These are phyloP conservation scores for Palythoa grandiflora DNA, from an alignment of 92 coral and sea anemone genomes.

Conservation along the genomic window DNA sequence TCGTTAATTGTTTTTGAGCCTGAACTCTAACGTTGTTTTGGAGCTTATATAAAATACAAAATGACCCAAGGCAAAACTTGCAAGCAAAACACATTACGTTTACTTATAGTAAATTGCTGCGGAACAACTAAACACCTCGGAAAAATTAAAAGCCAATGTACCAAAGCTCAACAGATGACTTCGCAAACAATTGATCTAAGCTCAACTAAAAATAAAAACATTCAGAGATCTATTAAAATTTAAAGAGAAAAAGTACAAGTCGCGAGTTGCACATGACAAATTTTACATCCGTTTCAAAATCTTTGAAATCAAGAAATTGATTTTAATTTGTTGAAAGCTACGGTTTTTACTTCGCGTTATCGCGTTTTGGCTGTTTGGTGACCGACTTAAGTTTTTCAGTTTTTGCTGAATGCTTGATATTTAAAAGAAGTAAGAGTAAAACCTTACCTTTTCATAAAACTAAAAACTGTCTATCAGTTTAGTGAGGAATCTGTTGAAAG, in stretches of 20 bases:
- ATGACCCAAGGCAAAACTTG: slow-evolving; percentile 5
- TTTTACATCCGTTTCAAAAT: background rate
- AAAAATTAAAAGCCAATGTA: background rate
- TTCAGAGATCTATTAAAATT: background rate
- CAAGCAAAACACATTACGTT: slow-evolving; percentile 4
- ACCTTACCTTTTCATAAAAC: background rate
- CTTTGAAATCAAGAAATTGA: background rate
- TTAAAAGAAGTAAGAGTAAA: background rate
- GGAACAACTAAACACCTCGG: slow-evolving; percentile 9
- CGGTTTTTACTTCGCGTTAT: background rate
- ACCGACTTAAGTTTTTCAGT: background rate
- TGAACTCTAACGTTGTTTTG: background rate
- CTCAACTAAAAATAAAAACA: background rate
- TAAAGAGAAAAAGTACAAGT: background rate
- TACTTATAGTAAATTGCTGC: slow-evolving; percentile 21
- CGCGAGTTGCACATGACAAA: background rate
- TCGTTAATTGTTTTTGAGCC: background rate
- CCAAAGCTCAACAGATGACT: background rate
- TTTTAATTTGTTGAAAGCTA: background rate
- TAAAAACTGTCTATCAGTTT: background rate
- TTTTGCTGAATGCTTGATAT: background rate
- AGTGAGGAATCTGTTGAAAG: background rate
- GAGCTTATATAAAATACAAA: slow-evolving; percentile 2
- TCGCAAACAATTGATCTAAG: background rate
- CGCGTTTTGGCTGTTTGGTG: background rate